Percentiles rank a stretch among this genome's conserved stretches.
phyloP scores from a whole-genome alignment of 2,888 invertebrate species.

The Melieria omissa region DNA sequence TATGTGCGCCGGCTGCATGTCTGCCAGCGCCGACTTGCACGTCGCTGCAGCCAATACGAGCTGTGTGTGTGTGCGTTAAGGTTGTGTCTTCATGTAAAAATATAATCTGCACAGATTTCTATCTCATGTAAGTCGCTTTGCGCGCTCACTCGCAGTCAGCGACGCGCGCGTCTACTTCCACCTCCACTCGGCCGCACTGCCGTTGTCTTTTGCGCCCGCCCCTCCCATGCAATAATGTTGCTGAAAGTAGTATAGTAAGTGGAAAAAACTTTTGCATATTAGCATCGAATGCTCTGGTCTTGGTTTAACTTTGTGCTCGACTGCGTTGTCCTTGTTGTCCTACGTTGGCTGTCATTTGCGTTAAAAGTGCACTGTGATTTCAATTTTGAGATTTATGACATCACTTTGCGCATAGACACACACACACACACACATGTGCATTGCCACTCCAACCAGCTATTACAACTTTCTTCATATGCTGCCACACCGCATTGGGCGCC shows the following conservation, averaged over 20 bases:
- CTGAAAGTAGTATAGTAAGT: conserved; percentile 42
- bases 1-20: background rate
- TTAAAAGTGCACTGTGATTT: conserved; percentile 27
- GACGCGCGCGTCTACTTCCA: background rate
- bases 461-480: conserved; percentile 2
- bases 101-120: conserved; percentile 36
- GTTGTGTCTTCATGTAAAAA: conserved; percentile 8
- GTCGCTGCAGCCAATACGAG: background rate
- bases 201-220: background rate
- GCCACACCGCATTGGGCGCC: background rate
- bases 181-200: background rate
- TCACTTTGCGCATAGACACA: conserved; percentile 2
- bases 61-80: conserved; percentile 11
- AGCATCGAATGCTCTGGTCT: conserved; percentile 34
- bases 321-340: background rate
- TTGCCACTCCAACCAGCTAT: too few relatives aligned
- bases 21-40: background rate
- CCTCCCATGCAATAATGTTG: conserved; percentile 28
- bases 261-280: conserved; percentile 42
- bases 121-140: conserved; percentile 25
- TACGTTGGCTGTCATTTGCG: background rate
- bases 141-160: background rate
- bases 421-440: too few relatives aligned
- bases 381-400: conserved; percentile 37
- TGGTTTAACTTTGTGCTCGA: background rate